Percentiles rank a stretch among this genome's conserved stretches.
phyloP scores from a whole-genome alignment of 2,888 invertebrate genomes.

The Keiferia lycopersicella region DNA sequence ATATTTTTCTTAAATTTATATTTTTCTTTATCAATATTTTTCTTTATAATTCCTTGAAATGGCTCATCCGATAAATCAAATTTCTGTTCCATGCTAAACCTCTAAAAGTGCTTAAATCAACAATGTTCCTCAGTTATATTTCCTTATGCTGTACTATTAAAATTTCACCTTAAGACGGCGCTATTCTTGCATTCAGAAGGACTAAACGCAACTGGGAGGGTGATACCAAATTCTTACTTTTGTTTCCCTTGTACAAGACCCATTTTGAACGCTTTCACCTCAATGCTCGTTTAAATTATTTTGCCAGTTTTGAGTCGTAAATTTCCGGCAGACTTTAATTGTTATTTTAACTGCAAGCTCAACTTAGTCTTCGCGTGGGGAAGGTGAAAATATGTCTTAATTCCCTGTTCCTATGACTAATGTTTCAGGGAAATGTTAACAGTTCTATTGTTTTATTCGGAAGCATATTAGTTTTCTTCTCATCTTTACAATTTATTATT shows the following conservation, averaged over 20 bases:
- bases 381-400: constrained; percentile 78
- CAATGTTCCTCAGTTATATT: constrained; percentile 74
- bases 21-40: neutral
- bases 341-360: constrained; percentile 80
- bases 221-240: constrained; percentile 66
- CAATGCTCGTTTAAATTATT: constrained; percentile 74
- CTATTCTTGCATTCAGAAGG: constrained; percentile 59
- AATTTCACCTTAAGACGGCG: constrained; percentile 71
- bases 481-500: constrained; percentile 34
- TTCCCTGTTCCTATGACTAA: constrained; percentile 76
- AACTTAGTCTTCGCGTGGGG: constrained; percentile 67
- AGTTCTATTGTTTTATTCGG: constrained; percentile 48
- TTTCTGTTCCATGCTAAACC: constrained; percentile 39
- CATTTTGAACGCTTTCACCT: constrained; percentile 67
- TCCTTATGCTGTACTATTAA: constrained; percentile 73
- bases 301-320: constrained; percentile 78
- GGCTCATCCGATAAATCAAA: constrained; percentile 36
- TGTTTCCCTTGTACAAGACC: constrained; percentile 71
- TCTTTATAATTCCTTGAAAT: constrained; percentile 30
- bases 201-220: constrained; percentile 58
- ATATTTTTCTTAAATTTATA: too few relatives aligned
- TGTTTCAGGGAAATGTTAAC: constrained; percentile 66
- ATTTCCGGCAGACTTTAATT: constrained; percentile 79
- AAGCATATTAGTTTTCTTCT: constrained; percentile 49
- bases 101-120: constrained; percentile 65